These are phyloP conservation scores for Patagioenas fasciata DNA, from an alignment of 2,113 vertebrate species.

Conservation along the genomic window DNA sequence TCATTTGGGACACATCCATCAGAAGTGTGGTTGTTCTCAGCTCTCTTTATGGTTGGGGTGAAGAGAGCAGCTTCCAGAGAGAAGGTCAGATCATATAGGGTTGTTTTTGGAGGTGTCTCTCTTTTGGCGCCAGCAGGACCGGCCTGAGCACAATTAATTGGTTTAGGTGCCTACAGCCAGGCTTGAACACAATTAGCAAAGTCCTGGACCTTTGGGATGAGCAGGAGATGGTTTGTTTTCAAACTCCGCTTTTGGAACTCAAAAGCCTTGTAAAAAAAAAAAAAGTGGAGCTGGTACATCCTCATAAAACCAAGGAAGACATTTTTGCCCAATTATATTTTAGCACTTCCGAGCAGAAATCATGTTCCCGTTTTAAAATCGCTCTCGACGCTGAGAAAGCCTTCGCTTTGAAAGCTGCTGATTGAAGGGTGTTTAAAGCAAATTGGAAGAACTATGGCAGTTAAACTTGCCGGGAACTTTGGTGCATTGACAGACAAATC, in stretches of 20 bases:
- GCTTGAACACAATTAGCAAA: not conserved
- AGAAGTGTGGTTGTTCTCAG: not conserved
- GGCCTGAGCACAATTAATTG: not conserved
- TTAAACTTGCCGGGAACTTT: not conserved
- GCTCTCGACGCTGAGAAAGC: not conserved
- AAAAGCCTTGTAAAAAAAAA: not conserved
- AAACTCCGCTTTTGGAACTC: not conserved
- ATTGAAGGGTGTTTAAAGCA: slow-evolving; percentile 25
- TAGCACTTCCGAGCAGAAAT: slow-evolving; percentile 8
- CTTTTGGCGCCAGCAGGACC: not conserved
- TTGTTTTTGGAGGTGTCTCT: not conserved
- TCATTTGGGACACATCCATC: not conserved
- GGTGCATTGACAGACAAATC: not conserved
- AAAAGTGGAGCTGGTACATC: not conserved
- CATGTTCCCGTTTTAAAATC: not conserved
- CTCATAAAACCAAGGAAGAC: not conserved
- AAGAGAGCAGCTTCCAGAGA: not conserved
- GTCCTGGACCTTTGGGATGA: not conserved
- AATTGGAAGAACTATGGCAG: slow-evolving; percentile 14
- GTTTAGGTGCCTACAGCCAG: not conserved
- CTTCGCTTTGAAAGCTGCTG: not conserved
- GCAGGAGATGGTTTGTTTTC: not conserved
- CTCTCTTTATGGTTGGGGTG: not conserved
- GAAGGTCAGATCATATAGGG: not conserved
- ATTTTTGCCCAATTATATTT: slow-evolving; percentile 11